phyloP scores from a whole-genome alignment of 2,888 invertebrate genomes.

The Girardia tigrina region DNA sequence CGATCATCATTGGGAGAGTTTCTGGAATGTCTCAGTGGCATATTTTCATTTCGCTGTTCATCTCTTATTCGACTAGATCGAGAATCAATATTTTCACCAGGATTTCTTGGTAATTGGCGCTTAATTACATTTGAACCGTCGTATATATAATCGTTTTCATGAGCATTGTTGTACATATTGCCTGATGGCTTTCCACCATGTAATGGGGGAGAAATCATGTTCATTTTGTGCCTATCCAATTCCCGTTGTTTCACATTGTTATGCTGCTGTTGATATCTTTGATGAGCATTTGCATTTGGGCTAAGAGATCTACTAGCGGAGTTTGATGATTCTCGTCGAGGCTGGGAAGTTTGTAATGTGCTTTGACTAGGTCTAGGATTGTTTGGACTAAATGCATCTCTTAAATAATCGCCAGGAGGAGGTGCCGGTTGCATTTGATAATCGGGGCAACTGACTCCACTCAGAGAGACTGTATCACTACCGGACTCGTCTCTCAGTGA shows the following conservation, averaged over 20 bases:
- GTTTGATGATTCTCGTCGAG: background rate
- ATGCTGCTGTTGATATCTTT: background rate
- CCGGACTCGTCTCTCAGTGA: background rate
- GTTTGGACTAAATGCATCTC: background rate
- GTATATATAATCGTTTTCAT: background rate
- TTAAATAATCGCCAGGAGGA: background rate
- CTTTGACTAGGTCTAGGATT: background rate
- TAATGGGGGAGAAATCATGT: background rate
- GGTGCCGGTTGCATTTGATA: constrained; percentile 11
- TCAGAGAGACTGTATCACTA: background rate
- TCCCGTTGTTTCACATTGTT: background rate
- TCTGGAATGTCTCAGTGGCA: background rate
- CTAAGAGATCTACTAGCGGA: background rate
- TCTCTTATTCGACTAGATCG: background rate
- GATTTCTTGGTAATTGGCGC: constrained; percentile 8
- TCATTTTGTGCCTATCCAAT: background rate
- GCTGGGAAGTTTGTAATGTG: background rate
- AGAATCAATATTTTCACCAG: background rate
- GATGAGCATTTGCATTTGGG: background rate
- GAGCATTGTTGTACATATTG: background rate
- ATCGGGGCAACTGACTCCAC: constrained; percentile 11
- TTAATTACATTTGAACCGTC: constrained; percentile 8
- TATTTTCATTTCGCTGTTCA: background rate
- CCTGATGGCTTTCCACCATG: background rate
- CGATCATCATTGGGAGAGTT: background rate